Evolutionary conservation across 2,797 vertebrate genomes (phyloP).

Genomic region (Coregonus ussuriensis): DNA sequence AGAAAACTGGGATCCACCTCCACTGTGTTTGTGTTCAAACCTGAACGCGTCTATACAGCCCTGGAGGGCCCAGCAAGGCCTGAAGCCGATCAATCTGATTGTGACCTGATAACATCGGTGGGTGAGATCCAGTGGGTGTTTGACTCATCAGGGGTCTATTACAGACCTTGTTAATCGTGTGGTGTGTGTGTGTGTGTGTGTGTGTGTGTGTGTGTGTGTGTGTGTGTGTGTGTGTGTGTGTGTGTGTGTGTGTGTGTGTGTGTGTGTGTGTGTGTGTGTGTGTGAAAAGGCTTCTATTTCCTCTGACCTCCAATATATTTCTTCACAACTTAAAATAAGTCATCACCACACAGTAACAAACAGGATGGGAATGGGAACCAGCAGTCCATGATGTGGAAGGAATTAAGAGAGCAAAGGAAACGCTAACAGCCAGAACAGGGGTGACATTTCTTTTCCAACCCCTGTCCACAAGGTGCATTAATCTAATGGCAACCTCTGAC

Average conservation of each 20-base stretch:
- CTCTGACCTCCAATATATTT: constrained; percentile 30
- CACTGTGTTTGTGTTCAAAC: background rate
- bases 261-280: constrained; percentile 6
- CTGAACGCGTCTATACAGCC: constrained; percentile 21
- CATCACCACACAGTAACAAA: constrained; percentile 55
- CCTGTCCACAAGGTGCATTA: constrained; percentile 84
- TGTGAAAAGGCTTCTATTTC: background rate
- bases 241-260: constrained; percentile 16
- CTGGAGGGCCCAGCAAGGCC: constrained; percentile 9
- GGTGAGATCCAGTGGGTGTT: constrained; percentile 16
- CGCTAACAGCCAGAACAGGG: constrained; percentile 65
- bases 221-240: constrained; percentile 11
- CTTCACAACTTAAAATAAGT: constrained; percentile 57
- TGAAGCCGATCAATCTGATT: constrained; percentile 45
- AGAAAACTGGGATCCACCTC: background rate
- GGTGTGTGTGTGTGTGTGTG: too few species aligned
- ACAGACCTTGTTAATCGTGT: constrained; percentile 26
- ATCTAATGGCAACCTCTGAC: constrained; percentile 87
- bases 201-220: constrained; percentile 18
- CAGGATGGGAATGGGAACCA: constrained; percentile 17
- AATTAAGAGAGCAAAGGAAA: constrained; percentile 64
- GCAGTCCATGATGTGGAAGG: constrained; percentile 58
- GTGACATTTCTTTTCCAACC: constrained; percentile 76
- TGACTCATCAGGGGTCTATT: constrained; percentile 48
- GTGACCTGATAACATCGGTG: constrained; percentile 49